A percentile compares a stretch with the other conserved stretches of the same genome.
Conservation (phyloP, 2,888 invertebrate species). For the Merodon equestris region DNA sequence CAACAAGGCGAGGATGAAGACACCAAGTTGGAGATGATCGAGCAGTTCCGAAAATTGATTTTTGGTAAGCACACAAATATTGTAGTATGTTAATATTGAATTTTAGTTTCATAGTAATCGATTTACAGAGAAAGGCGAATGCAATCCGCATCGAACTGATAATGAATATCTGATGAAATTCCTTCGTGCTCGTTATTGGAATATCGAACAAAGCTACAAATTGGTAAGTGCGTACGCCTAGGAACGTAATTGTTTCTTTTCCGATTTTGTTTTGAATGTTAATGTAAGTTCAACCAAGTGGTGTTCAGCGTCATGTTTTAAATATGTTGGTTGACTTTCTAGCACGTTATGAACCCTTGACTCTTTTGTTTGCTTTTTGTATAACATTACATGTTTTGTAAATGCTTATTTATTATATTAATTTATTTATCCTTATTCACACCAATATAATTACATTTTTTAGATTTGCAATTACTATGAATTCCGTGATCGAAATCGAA, state of each 20-base stretch:
- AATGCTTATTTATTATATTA: background rate
- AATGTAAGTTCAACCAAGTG: no score
- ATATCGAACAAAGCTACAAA: constrained; percentile 85
- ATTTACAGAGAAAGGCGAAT: constrained; percentile 86
- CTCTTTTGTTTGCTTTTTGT: no score
- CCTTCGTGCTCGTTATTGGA: constrained; percentile 86
- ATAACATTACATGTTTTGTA: no score
- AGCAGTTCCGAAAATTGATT: constrained; percentile 87
- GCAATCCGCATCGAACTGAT: constrained; percentile 86
- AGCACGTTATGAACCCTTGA: no score
- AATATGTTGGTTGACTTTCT: no score
- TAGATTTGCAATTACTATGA: constrained; percentile 86
- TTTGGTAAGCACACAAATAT: constrained; percentile 80
- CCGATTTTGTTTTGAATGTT: no score
- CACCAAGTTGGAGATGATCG: constrained; percentile 83
- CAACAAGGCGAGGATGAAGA: constrained; percentile 86
- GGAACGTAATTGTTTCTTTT: no score
- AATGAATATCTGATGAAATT: constrained; percentile 87
- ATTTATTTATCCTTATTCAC: constrained; percentile 12
- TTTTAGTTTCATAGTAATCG: background rate
- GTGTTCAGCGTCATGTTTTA: no score
- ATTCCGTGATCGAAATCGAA: constrained; percentile 86
- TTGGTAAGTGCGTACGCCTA: constrained; percentile 81
- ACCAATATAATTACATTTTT: background rate
- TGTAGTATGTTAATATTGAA: background rate